phyloP scores from a whole-genome alignment of 2,797 vertebrate genomes.

The Anableps anableps region DNA sequence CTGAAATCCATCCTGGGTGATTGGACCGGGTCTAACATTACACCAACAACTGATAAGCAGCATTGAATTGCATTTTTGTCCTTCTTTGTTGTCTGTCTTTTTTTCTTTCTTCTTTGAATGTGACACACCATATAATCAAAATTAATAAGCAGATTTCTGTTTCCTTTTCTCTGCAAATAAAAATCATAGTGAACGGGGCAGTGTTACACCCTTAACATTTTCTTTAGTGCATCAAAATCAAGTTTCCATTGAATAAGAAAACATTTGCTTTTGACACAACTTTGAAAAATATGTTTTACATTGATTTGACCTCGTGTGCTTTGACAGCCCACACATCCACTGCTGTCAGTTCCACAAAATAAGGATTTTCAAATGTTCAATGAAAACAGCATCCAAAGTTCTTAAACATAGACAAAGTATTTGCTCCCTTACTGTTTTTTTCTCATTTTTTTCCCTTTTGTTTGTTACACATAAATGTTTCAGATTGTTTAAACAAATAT shows the following conservation, averaged over 20 bases:
- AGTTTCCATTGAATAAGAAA: neutral
- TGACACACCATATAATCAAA: constrained; percentile 7
- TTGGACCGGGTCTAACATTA: neutral
- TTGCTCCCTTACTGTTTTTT: neutral
- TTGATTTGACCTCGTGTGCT: neutral
- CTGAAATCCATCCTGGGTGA: neutral
- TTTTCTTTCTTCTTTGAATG: neutral
- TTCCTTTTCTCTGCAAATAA: neutral
- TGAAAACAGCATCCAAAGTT: neutral
- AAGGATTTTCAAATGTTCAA: neutral
- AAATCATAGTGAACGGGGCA: neutral
- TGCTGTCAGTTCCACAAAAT: neutral
- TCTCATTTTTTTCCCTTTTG: neutral
- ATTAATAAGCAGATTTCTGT: neutral
- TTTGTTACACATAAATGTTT: neutral
- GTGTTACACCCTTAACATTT: neutral
- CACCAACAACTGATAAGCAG: neutral
- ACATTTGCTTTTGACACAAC: neutral
- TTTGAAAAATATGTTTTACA: neutral
- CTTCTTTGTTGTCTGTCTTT: neutral
- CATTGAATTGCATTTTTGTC: neutral
- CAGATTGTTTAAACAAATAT: neutral
- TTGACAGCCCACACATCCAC: neutral
- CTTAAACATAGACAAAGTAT: neutral
- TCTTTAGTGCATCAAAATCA: neutral